Base-by-base conservation (phyloP, 1,140 invertebrate species). In the Rhyacophila brunnea region DNA sequence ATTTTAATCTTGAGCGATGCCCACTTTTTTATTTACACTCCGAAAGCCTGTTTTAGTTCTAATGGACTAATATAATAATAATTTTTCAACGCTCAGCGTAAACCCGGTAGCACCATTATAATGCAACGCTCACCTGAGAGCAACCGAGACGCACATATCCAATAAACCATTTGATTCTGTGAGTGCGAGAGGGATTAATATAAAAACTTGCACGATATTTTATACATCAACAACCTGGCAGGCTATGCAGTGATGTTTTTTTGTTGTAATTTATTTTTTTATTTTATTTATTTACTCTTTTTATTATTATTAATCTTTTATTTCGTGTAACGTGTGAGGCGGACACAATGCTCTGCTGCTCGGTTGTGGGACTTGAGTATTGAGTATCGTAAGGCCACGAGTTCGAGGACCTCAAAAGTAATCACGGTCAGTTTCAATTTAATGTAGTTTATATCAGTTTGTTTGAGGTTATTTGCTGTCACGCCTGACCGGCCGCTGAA, bases 51-150 rank as follows among this genome's bases (percentile, higher is more conserved):
- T 32, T 20, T 43, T 4, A 32, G 23, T 13, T 13, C 46, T 48
- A 32, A 17, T 10, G 20, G 42, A 43, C 23, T 60, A 61, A 56
- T 54, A 56, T 58, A 63, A 58, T 63, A 63, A 58, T 63, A 47
- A 54, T 63, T 62, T 62, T 44, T 52, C 53, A 53, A 62, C 34
- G 35, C 45, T 38, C 23, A 45, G 59, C 59, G 61, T 63, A 63
- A 63, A 35, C 46, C 55, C 61, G 51, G 61, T 58, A 63, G 61
- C 61, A 18, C 38, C 9, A 43, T 32, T 38, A 38, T 35, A 62
- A 58, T 54, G 46, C 45, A 38, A 46, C 18, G 14, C 40, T 32
- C 28, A 9, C 23, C 14, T 20, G 43, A 40, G 10, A 36, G 17
- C 38, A 42, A 46, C 11, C 10, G 15, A 43, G 36, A 17, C 28